A percentile compares a stretch with the other conserved stretches of the same genome.
These are phyloP conservation scores for Pterocles burchelli DNA, from an alignment of 2,113 vertebrate genomes.

Conservation along the genomic window DNA sequence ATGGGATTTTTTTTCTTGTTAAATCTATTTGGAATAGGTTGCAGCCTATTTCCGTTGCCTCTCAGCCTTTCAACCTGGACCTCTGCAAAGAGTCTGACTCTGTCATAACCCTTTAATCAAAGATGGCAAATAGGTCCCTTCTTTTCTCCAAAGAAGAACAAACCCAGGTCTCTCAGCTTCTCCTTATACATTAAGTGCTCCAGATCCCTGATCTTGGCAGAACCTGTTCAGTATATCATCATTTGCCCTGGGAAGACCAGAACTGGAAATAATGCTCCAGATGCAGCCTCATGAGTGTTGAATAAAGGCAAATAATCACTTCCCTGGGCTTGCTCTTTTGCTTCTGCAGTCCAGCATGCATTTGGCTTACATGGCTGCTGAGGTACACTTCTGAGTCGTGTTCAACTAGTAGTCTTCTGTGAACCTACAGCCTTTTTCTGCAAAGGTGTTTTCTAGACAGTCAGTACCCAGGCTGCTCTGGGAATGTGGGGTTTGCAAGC, in stretches of 20 bases:
- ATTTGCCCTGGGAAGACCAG: background rate
- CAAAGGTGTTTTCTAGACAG: background rate
- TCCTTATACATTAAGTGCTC: background rate
- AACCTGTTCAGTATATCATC: rapidly evolving
- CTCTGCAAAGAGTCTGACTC: background rate
- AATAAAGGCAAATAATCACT: background rate
- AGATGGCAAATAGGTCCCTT: background rate
- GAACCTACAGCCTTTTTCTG: background rate
- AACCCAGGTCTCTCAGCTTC: background rate
- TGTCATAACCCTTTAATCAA: background rate
- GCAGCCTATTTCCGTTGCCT: background rate
- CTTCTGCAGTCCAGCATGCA: background rate
- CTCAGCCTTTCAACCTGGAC: background rate
- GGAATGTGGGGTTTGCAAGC: background rate
- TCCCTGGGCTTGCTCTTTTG: background rate
- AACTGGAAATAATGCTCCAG: background rate
- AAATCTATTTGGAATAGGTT: background rate
- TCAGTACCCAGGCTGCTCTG: background rate
- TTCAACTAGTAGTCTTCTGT: background rate
- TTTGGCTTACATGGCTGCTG: background rate
- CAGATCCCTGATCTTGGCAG: background rate
- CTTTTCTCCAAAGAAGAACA: background rate
- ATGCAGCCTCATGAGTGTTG: background rate
- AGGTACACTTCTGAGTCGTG: background rate
- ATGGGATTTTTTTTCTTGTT: background rate